Conservation (phyloP, 2,888 invertebrate species). For the Brachyopa scutellaris region DNA sequence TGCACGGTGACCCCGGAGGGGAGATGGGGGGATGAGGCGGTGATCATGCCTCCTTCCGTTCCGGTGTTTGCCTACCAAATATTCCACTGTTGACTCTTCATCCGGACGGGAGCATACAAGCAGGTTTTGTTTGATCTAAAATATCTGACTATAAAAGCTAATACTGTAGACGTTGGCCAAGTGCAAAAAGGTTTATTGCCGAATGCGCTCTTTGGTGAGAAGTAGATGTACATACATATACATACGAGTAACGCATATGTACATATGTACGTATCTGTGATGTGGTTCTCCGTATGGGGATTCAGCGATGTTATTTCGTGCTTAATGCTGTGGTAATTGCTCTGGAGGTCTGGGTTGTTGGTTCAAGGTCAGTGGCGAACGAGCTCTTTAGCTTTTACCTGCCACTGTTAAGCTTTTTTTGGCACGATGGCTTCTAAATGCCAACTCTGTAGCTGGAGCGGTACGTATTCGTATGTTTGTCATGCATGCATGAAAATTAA, state of each 20-base stretch:
- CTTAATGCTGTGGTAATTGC: constrained; percentile 42
- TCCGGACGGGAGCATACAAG: constrained; percentile 45
- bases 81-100: constrained; percentile 53
- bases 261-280: not conserved
- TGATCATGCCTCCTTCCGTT: not conserved
- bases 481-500: constrained; percentile 66
- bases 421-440: constrained; percentile 36
- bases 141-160: constrained; percentile 33
- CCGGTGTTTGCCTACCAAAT: constrained; percentile 46
- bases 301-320: constrained; percentile 26
- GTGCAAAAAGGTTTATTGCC: constrained; percentile 58
- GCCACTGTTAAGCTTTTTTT: constrained; percentile 16
- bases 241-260: too few relatives aligned
- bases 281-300: constrained; percentile 12
- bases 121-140: constrained; percentile 65
- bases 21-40: not conserved
- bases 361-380: constrained; percentile 59
- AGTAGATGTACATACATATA: too few relatives aligned
- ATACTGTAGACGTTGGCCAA: constrained; percentile 17
- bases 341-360: constrained; percentile 56
- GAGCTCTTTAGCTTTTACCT: constrained; percentile 18
- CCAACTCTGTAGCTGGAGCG: constrained; percentile 42
- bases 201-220: constrained; percentile 32
- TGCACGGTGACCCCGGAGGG: not conserved
- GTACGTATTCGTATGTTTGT: constrained; percentile 56